Base-by-base conservation (phyloP, 1,140 invertebrate species). In the Temnothorax longispinosus region DNA sequence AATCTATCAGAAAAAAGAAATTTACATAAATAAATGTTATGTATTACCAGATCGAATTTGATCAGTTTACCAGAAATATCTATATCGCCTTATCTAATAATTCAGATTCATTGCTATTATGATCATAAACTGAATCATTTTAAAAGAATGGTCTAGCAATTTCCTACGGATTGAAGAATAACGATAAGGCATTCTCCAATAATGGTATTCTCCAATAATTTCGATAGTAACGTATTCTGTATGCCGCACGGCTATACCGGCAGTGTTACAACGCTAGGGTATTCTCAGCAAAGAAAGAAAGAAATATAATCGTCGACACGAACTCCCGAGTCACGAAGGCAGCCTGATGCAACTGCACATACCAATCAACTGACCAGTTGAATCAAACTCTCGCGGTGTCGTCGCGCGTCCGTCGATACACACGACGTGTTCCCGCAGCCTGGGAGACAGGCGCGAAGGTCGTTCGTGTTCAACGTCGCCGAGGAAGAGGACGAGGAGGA, bases 401-500 rank as follows among this genome's bases (percentile, higher is more conserved):
- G 64, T 50, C 15, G 8, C 85, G 67, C 54, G 35, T 38, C 65
- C 21, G 32, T 52, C 52, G 54, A 41, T 72, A 15, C 62, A 15
- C 62, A 74, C 84, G 56, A 81, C 32, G 71, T 47, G 15, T 44
- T 32, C 27, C 21, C 15, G 56, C 47, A 38, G 50, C 35, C 32
- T 18, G 54, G 54, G 35, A 35, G 54, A 65, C 35, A 56, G 56
- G 75, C 58, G 64, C 64, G 88, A 89, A 88, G 72, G 81, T 78
- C 88, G 87, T 58, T 72, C 32, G 50, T 32, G 60, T 41, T 41
- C 50, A 47, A 74, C 80, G 75, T 78, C 52, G 58, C 32, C 78
- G 81, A 72, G 82, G 67, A 89, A 85, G 82, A 86, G 52, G 52
- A 89, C 76, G 80, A 76, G 88, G 84, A 84, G 88, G 91, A 92